phyloP scores from a whole-genome alignment of 2,888 invertebrate species.

The Melanargia galathea region DNA sequence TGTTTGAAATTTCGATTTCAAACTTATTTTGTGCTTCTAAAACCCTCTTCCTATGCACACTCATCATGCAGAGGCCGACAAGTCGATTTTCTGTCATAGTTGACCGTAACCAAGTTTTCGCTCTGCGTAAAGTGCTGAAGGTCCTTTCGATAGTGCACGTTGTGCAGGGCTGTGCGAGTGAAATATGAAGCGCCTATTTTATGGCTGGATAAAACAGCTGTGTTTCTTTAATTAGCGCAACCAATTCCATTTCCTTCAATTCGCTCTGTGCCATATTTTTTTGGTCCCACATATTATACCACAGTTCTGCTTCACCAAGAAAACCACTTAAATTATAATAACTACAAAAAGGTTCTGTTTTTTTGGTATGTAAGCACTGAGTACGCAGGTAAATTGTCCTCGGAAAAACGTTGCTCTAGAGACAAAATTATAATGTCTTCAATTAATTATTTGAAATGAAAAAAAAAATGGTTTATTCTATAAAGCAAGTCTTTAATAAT shows the following conservation, averaged over 20 bases:
- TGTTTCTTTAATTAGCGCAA: conserved; percentile 18
- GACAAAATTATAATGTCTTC: conserved; percentile 30
- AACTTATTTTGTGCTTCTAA: conserved; percentile 21
- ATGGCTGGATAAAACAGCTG: conserved; percentile 33
- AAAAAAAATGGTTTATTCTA: too few relatives aligned
- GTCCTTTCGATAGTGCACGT: conserved; percentile 28
- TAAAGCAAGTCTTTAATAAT: too few relatives aligned
- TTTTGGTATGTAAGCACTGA: conserved; percentile 10
- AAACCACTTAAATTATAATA: conserved; percentile 19
- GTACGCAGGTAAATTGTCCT: conserved; percentile 19
- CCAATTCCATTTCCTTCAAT: conserved; percentile 14
- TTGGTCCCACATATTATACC: conserved; percentile 18
- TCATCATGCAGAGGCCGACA: conserved; percentile 27
- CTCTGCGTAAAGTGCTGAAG: conserved; percentile 10
- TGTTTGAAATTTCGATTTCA: conserved; percentile 13
- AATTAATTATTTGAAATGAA: too few relatives aligned
- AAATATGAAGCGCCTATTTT: conserved; percentile 25
- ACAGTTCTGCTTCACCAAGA: conserved; percentile 19
- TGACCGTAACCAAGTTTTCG: conserved; percentile 29
- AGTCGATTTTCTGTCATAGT: conserved; percentile 30
- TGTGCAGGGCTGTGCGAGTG: conserved; percentile 21
- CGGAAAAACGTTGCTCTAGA: conserved; percentile 23
- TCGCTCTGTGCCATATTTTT: conserved; percentile 11
- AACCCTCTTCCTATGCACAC: conserved; percentile 28
- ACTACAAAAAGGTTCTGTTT: conserved; percentile 30